Conservation (phyloP, 2,113 vertebrate species). For the Podiceps cristatus region DNA sequence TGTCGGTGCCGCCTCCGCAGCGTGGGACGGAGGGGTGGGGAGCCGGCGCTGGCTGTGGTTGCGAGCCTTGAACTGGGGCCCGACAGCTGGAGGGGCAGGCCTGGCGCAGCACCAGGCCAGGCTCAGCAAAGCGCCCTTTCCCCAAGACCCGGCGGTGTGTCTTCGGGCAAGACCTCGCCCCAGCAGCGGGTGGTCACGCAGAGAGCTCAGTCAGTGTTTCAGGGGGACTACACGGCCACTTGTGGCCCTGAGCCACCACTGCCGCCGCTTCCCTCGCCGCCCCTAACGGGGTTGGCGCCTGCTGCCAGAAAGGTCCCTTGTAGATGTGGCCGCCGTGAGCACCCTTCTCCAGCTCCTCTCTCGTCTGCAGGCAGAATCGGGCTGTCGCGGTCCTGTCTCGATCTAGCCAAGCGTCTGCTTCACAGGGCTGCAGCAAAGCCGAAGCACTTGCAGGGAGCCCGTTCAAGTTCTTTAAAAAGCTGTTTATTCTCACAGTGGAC, state of each 20-base stretch:
- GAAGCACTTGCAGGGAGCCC: background rate
- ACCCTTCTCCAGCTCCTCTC: background rate
- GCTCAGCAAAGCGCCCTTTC: background rate
- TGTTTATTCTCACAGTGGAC: background rate
- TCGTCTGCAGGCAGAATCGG: background rate
- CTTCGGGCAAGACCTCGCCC: background rate
- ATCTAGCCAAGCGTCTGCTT: background rate
- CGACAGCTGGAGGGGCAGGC: background rate
- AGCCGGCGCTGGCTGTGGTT: accelerated
- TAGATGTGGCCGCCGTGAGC: background rate
- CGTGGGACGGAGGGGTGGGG: no score
- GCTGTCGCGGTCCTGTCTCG: background rate
- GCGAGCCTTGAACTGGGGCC: background rate
- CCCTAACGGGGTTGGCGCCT: background rate
- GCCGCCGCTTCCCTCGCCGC: accelerated
- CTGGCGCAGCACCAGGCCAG: background rate
- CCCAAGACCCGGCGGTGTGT: background rate
- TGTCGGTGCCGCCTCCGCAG: accelerated
- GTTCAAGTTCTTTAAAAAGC: background rate
- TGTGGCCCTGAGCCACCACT: background rate
- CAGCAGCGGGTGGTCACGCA: background rate
- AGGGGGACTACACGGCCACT: no score
- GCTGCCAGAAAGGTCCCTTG: background rate
- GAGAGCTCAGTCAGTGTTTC: background rate
- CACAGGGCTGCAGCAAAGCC: background rate